These are phyloP conservation scores for Hipparchia sbordonii DNA, from an alignment of 2,888 invertebrate genomes.

Conservation along the genomic window DNA sequence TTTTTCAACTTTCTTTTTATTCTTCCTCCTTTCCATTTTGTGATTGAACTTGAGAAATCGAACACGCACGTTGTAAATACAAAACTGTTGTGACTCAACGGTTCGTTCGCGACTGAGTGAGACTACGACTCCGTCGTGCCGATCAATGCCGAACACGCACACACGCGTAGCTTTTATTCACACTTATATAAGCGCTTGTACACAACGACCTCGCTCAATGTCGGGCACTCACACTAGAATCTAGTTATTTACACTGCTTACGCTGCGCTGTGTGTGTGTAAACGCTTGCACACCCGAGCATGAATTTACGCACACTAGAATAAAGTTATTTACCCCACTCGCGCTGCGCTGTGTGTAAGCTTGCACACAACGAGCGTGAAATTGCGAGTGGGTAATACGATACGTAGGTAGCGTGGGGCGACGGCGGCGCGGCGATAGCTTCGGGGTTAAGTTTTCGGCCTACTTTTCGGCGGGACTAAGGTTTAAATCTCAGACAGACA, in stretches of 20 bases:
- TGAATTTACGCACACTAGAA: background rate
- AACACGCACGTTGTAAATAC: background rate
- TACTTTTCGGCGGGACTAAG: too few relatives aligned
- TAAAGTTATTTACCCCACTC: too few relatives aligned
- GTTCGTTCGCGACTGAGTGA: background rate
- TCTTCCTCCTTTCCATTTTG: background rate
- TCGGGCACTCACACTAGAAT: background rate
- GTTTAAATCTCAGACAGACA: too few relatives aligned
- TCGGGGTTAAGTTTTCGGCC: too few relatives aligned
- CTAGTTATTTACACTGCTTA: too few relatives aligned
- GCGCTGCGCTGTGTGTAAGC: background rate
- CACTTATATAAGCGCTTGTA: background rate
- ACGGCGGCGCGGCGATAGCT: too few relatives aligned
- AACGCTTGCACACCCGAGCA: background rate
- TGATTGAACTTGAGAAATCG: background rate
- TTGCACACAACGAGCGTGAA: background rate
- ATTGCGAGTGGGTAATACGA: background rate
- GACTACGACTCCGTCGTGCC: background rate
- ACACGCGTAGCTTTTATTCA: background rate
- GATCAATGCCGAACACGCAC: conserved; percentile 6
- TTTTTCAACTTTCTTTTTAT: background rate
- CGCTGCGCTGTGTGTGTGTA: background rate
- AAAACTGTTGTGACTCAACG: background rate
- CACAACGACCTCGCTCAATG: background rate
- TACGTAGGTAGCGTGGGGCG: too few relatives aligned